Percentiles rank a stretch among this genome's conserved stretches.
Conservation (phyloP, 92 coral and sea anemone genomes). For the Zoanthus gigantus region DNA sequence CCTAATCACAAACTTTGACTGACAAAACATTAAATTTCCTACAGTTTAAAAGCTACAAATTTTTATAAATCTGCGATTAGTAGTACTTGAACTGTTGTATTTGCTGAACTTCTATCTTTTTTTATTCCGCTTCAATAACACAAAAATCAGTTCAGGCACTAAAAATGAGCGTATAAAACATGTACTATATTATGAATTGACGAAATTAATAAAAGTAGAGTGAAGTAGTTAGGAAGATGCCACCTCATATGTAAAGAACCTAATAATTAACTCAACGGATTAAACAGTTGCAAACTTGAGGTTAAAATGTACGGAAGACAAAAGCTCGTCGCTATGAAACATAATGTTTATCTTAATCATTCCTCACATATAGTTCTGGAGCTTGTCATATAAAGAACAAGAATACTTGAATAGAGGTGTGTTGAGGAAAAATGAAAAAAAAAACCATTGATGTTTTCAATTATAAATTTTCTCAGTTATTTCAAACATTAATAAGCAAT, state of each 20-base stretch:
- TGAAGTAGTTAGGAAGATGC: neutral
- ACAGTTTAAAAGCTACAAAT: no score
- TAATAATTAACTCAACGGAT: neutral
- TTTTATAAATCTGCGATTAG: no score
- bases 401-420: neutral
- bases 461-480: neutral
- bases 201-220: neutral
- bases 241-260: neutral
- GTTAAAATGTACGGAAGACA: neutral
- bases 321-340: neutral
- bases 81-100: no score
- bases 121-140: no score
- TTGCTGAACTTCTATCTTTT: no score
- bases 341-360: neutral
- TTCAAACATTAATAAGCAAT: conserved; percentile 28
- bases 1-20: no score
- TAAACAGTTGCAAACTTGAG: neutral
- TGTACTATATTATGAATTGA: no score
- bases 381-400: conserved; percentile 7
- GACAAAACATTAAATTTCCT: no score
- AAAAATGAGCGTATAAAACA: no score
- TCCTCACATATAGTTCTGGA: neutral
- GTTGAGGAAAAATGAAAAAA: neutral
- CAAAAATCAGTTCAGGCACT: no score
- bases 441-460: neutral